phyloP scores from a whole-genome alignment of 2,888 invertebrate species.

The Lasioglossum calceatum region DNA sequence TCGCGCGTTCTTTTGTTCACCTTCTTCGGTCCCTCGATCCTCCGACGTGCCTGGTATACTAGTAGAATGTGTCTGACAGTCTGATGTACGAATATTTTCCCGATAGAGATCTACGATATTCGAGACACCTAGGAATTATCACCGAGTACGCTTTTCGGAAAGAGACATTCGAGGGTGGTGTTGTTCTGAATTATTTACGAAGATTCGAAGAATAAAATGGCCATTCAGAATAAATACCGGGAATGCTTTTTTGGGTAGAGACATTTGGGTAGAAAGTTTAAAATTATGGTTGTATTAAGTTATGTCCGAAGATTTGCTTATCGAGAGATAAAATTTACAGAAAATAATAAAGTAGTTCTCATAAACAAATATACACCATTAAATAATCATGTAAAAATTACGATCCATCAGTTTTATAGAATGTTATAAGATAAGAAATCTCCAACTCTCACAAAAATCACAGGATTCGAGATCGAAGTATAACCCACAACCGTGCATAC shows the following conservation, averaged over 20 bases:
- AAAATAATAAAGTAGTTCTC: neutral
- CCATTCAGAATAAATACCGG: neutral
- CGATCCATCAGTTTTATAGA: neutral
- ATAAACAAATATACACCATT: neutral
- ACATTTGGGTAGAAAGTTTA: too few relatives aligned
- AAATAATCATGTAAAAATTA: neutral
- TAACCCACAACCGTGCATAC: neutral
- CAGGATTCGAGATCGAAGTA: neutral
- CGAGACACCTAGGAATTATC: neutral
- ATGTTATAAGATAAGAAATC: neutral
- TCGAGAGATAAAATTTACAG: neutral
- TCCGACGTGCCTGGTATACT: constrained; percentile 29
- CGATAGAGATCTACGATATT: constrained; percentile 12
- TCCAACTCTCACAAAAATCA: neutral
- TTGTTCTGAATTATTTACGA: neutral
- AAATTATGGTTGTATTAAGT: neutral
- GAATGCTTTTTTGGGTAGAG: neutral
- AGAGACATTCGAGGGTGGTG: neutral
- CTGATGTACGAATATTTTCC: constrained; percentile 7
- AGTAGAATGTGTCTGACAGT: constrained; percentile 5
- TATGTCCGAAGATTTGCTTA: neutral
- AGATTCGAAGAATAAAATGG: neutral
- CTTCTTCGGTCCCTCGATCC: constrained; percentile 32
- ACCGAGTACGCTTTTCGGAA: neutral
- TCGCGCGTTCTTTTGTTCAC: constrained; percentile 48